Conservation (phyloP, 2,888 invertebrate genomes). For the Volucella inflata region DNA sequence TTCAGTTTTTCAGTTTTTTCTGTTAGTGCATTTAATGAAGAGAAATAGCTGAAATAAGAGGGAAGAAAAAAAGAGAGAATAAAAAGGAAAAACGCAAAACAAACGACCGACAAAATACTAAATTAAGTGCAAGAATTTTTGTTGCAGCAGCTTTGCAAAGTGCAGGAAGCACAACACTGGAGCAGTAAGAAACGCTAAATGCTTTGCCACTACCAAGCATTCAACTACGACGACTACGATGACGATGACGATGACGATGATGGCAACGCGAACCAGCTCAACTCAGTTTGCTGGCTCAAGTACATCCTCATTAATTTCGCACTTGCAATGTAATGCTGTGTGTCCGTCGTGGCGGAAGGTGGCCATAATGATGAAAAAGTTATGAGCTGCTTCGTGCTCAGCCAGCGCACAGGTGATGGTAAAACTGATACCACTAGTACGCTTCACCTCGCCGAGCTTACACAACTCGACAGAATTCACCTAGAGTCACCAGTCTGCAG, state of each 20-base stretch:
- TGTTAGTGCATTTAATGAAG: slow-evolving; percentile 57
- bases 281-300: slow-evolving; percentile 55
- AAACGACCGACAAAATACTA: slow-evolving; percentile 69
- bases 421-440: neutral
- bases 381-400: slow-evolving; percentile 66
- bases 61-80: slow-evolving; percentile 8
- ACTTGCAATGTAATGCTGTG: slow-evolving; percentile 65
- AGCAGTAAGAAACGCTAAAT: slow-evolving; percentile 39
- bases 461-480: neutral
- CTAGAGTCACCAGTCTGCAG: neutral
- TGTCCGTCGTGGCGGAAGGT: slow-evolving; percentile 70
- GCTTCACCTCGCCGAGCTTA: neutral
- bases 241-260: slow-evolving; percentile 10
- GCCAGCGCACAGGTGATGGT: slow-evolving; percentile 54
- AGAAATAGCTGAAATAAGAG: slow-evolving; percentile 53
- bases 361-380: slow-evolving; percentile 73
- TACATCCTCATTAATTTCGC: slow-evolving; percentile 75
- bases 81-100: slow-evolving; percentile 26
- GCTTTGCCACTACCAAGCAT: slow-evolving; percentile 15
- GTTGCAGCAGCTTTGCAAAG: slow-evolving; percentile 29
- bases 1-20: neutral
- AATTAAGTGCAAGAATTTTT: slow-evolving; percentile 74
- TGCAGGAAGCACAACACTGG: neutral
- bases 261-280: slow-evolving; percentile 12
- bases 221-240: slow-evolving; percentile 2